Conservation (phyloP, 2,113 vertebrate genomes). For the Paradoxurus hermaphroditus region DNA sequence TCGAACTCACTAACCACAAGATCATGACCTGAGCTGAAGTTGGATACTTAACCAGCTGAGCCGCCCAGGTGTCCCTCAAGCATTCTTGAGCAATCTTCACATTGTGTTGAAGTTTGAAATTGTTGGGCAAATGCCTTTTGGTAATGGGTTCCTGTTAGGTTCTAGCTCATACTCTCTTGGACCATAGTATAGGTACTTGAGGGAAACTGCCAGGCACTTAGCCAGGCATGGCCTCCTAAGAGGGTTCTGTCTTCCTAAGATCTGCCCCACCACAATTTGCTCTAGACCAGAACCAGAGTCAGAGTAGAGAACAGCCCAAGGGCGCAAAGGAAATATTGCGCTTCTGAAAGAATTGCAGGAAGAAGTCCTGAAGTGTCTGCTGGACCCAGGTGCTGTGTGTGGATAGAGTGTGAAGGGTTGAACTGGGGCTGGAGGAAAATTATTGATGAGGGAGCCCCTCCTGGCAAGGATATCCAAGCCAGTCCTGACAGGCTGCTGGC, state of each 20-base stretch:
- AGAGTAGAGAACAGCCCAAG: background rate
- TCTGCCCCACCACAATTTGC: background rate
- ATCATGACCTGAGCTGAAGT: too few relatives aligned
- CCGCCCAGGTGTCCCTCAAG: background rate
- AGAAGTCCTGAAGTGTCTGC: background rate
- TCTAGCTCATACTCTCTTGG: background rate
- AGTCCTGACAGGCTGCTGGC: background rate
- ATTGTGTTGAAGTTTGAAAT: background rate
- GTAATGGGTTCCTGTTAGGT: background rate
- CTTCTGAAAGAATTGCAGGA: too few relatives aligned
- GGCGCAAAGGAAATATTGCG: background rate
- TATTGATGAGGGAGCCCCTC: background rate
- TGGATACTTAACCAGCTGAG: too few relatives aligned
- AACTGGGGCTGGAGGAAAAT: background rate
- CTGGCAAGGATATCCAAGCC: background rate
- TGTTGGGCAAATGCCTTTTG: background rate
- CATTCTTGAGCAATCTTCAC: background rate
- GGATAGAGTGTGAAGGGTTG: background rate
- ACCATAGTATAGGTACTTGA: background rate
- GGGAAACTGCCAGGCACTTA: background rate
- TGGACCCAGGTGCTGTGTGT: rapidly evolving
- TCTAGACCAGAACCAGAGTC: background rate
- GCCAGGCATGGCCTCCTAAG: background rate
- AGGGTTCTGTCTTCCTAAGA: background rate
- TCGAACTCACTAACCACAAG: too few relatives aligned